These are phyloP conservation scores for Caenorhabditis virilis DNA, from an alignment of 2,888 invertebrate genomes.

Conservation along the genomic window DNA sequence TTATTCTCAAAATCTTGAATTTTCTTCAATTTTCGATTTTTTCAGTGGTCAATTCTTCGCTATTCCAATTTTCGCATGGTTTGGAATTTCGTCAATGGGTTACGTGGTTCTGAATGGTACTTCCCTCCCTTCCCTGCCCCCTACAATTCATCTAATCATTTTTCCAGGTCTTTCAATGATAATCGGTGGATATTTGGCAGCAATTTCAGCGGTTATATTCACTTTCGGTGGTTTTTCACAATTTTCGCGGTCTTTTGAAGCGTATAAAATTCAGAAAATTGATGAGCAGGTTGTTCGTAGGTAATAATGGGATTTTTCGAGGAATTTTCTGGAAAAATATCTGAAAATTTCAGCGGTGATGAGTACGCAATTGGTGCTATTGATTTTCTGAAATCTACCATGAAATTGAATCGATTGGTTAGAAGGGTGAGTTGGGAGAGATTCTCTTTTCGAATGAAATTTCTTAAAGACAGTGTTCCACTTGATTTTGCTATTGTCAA, in stretches of 20 bases:
- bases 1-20: no score
- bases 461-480: no score
- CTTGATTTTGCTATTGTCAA: no score
- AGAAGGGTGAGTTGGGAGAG: slow-evolving; percentile 19
- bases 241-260: slow-evolving; percentile 34
- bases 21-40: no score
- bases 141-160: no score
- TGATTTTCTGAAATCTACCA: slow-evolving; percentile 46
- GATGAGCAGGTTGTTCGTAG: slow-evolving; percentile 33
- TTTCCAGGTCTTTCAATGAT: slow-evolving; percentile 19
- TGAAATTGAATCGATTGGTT: slow-evolving; percentile 46
- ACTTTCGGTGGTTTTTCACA: slow-evolving; percentile 30
- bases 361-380: slow-evolving; percentile 48
- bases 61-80: slow-evolving; percentile 47
- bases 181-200: slow-evolving; percentile 23
- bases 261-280: slow-evolving; percentile 25
- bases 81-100: slow-evolving; percentile 37
- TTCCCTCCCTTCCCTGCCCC: neutral
- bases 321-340: neutral
- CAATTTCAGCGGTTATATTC: slow-evolving; percentile 16
- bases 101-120: slow-evolving; percentile 35
- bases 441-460: neutral
- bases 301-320: slow-evolving; percentile 17
- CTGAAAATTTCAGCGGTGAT: slow-evolving; percentile 34
- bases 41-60: slow-evolving; percentile 49